These are phyloP conservation scores for Sebastes vulpes DNA, from an alignment of 2,797 vertebrate genomes.

Conservation along the genomic window DNA sequence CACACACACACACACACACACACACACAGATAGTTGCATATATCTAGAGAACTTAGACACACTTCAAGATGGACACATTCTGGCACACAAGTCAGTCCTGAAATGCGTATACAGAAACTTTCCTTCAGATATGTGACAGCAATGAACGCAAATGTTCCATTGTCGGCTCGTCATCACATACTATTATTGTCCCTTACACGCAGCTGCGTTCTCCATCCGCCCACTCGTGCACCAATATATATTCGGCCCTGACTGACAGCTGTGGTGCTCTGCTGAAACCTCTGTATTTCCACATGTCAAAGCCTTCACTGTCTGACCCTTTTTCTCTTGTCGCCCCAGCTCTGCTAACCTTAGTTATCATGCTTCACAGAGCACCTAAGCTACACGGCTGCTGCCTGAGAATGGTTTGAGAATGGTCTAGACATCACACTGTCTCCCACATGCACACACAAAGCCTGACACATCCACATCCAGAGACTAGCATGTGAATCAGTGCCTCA, in stretches of 20 bases:
- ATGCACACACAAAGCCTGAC: slow-evolving; percentile 42
- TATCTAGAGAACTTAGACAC: not conserved
- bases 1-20: slow-evolving; percentile 7
- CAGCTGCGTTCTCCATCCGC: not conserved
- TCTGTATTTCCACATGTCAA: slow-evolving; percentile 54
- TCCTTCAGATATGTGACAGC: slow-evolving; percentile 15
- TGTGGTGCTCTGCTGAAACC: slow-evolving; percentile 22
- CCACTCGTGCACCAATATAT: not conserved
- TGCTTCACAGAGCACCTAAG: slow-evolving; percentile 71
- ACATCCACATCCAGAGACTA: slow-evolving; percentile 36
- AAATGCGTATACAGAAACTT: slow-evolving; percentile 20
- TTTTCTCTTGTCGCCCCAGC: slow-evolving; percentile 37
- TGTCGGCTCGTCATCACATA: slow-evolving; percentile 5
- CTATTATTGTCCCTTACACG: not conserved
- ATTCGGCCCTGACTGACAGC: slow-evolving; percentile 41
- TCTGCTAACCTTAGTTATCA: slow-evolving; percentile 74
- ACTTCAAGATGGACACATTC: slow-evolving; percentile 22
- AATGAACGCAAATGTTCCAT: not conserved
- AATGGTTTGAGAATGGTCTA: slow-evolving; percentile 43
- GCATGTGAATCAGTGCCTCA: slow-evolving; percentile 54
- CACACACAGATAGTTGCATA: slow-evolving; percentile 4
- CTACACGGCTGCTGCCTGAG: slow-evolving; percentile 59
- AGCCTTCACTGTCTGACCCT: slow-evolving; percentile 56
- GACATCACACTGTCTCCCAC: slow-evolving; percentile 26
- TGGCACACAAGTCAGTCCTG: not conserved